Conservation (phyloP, 1,140 invertebrate genomes). For the Eupeodes corollae region DNA sequence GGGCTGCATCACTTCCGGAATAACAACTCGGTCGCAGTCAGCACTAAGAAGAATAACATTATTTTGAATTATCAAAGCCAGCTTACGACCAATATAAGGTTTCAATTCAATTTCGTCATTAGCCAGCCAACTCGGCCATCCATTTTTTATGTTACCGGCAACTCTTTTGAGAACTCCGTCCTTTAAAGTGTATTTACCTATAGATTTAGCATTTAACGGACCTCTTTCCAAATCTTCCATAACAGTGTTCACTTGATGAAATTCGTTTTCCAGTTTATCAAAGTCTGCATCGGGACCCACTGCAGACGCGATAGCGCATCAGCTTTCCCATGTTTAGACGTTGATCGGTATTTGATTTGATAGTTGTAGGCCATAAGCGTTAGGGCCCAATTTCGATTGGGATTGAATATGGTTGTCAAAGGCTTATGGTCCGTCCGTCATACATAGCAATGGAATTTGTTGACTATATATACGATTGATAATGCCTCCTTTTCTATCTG, state of each 20-base stretch:
- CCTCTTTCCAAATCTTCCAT: conserved; percentile 5
- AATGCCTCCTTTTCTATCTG: too few species aligned
- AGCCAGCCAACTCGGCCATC: neutral
- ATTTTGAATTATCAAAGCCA: conserved; percentile 4
- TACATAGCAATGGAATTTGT: too few species aligned
- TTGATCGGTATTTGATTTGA: conserved; percentile 4
- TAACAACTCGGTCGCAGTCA: conserved; percentile 11
- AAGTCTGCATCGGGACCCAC: conserved; percentile 4
- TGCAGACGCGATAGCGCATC: conserved; percentile 2
- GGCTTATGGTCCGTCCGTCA: conserved; percentile 43
- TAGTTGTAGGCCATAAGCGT: conserved; percentile 7
- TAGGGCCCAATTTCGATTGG: conserved; percentile 10
- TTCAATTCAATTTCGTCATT: too few species aligned
- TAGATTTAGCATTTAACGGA: conserved; percentile 7
- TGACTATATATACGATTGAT: too few species aligned
- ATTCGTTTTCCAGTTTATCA: conserved; percentile 6
- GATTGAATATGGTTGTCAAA: conserved; percentile 25
- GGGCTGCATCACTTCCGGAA: conserved; percentile 17
- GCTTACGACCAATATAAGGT: too few species aligned
- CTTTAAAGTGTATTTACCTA: neutral
- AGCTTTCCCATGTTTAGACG: conserved; percentile 5
- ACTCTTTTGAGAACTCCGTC: neutral
- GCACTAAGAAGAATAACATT: conserved; percentile 1
- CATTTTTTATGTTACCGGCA: conserved; percentile 1
- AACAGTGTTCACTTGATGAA: too few species aligned